These are phyloP conservation scores for Trichogramma pretiosum DNA, from an alignment of 1,140 invertebrate species.

Conservation along the genomic window DNA sequence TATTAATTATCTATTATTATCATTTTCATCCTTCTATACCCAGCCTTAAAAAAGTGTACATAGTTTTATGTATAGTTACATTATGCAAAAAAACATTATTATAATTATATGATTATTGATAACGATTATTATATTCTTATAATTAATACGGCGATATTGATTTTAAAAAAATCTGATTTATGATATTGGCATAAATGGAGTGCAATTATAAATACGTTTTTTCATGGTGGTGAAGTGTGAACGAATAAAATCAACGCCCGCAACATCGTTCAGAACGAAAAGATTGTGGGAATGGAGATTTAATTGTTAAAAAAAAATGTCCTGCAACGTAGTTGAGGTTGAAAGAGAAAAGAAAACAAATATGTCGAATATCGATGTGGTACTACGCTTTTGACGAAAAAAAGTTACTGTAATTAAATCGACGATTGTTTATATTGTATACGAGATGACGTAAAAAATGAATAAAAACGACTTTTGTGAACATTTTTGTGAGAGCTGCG, in stretches of 20 bases:
- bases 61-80: constrained; percentile 48
- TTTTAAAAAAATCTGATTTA: constrained; percentile 4
- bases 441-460: background rate
- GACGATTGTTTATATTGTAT: constrained; percentile 3
- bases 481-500: background rate
- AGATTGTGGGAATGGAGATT: constrained; percentile 7
- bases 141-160: constrained; percentile 18
- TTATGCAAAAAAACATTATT: constrained; percentile 33
- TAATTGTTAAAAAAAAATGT: too few species aligned
- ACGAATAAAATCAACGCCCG: constrained; percentile 14
- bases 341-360: constrained; percentile 6
- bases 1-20: constrained; percentile 2
- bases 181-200: constrained; percentile 24
- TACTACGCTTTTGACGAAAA: constrained; percentile 2
- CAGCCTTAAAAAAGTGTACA: constrained; percentile 38
- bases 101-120: constrained; percentile 26
- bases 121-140: constrained; percentile 22
- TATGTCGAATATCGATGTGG: background rate
- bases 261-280: constrained; percentile 4
- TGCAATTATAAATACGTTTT: too few species aligned
- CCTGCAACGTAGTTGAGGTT: background rate
- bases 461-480: too few species aligned
- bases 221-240: constrained; percentile 29
- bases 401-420: constrained; percentile 4
- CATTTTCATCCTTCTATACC: constrained; percentile 20